Evolutionary conservation across 2,888 invertebrate genomes (phyloP).

Genomic region (Metalampra italica): DNA sequence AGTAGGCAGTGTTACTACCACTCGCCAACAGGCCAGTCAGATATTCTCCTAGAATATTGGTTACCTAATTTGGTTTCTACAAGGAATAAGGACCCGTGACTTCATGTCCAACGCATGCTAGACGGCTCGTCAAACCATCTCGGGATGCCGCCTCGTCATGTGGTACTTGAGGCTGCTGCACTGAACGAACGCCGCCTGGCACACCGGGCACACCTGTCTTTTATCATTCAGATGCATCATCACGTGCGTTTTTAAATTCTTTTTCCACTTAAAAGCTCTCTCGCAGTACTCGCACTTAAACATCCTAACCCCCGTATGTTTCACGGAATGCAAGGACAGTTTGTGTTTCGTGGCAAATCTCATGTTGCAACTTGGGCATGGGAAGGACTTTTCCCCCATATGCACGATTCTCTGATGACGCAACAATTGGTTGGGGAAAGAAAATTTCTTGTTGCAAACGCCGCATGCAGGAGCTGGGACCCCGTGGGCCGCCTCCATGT

Average conservation of each 20-base stretch:
- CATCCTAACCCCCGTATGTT: not conserved
- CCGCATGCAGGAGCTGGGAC: slow-evolving; percentile 22
- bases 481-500: slow-evolving; percentile 17
- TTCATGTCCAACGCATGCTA: too few relatives aligned
- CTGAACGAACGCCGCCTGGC: slow-evolving; percentile 67
- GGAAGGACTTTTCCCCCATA: not conserved
- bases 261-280: slow-evolving; percentile 22
- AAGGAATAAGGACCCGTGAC: too few relatives aligned
- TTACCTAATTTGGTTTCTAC: too few relatives aligned
- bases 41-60: too few relatives aligned
- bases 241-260: slow-evolving; percentile 24
- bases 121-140: slow-evolving; percentile 8
- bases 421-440: not conserved
- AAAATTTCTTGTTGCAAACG: slow-evolving; percentile 24
- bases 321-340: not conserved
- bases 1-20: too few relatives aligned
- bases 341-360: not conserved
- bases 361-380: slow-evolving; percentile 10
- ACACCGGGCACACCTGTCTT: slow-evolving; percentile 60
- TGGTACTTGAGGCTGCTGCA: slow-evolving; percentile 66
- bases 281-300: slow-evolving; percentile 2
- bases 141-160: slow-evolving; percentile 55
- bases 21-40: too few relatives aligned
- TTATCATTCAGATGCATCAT: slow-evolving; percentile 39
- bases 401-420: not conserved